Evolutionary conservation across 2,888 invertebrate species (phyloP).

Genomic region (Pinctada fucata): DNA sequence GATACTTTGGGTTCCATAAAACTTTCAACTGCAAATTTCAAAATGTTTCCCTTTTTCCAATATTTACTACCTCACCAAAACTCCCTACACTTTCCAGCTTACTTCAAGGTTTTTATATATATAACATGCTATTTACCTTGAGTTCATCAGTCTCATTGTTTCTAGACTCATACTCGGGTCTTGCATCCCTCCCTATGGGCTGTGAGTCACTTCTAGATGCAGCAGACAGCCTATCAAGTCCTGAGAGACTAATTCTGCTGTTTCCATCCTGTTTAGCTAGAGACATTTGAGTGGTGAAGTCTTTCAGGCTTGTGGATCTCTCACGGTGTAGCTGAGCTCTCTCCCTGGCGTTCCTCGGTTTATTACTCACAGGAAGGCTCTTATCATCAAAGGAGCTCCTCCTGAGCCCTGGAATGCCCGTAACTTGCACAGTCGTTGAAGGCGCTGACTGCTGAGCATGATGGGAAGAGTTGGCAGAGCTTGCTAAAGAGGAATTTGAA

Average conservation of each 20-base stretch:
- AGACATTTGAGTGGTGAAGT: slow-evolving; percentile 62
- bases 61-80: too few relatives aligned
- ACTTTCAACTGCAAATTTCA: too few relatives aligned
- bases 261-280: slow-evolving; percentile 48
- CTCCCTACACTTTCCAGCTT: too few relatives aligned
- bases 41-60: too few relatives aligned
- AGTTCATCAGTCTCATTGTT: slow-evolving; percentile 75
- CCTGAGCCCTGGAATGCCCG: slow-evolving; percentile 36
- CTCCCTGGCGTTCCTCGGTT: slow-evolving; percentile 50
- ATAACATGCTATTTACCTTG: slow-evolving; percentile 62
- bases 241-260: slow-evolving; percentile 35
- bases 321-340: slow-evolving; percentile 58
- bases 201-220: slow-evolving; percentile 21
- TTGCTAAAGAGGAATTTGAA: slow-evolving; percentile 40
- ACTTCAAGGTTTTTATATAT: too few relatives aligned
- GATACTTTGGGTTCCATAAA: too few relatives aligned
- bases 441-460: slow-evolving; percentile 29
- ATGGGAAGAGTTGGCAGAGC: slow-evolving; percentile 40
- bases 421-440: slow-evolving; percentile 19
- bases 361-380: slow-evolving; percentile 32
- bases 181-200: slow-evolving; percentile 19
- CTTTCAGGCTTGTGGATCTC: slow-evolving; percentile 66
- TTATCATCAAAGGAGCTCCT: slow-evolving; percentile 61
- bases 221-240: slow-evolving; percentile 45
- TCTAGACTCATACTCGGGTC: slow-evolving; percentile 45